Conservation (phyloP, 1,140 invertebrate genomes). For the Delia radicum region DNA sequence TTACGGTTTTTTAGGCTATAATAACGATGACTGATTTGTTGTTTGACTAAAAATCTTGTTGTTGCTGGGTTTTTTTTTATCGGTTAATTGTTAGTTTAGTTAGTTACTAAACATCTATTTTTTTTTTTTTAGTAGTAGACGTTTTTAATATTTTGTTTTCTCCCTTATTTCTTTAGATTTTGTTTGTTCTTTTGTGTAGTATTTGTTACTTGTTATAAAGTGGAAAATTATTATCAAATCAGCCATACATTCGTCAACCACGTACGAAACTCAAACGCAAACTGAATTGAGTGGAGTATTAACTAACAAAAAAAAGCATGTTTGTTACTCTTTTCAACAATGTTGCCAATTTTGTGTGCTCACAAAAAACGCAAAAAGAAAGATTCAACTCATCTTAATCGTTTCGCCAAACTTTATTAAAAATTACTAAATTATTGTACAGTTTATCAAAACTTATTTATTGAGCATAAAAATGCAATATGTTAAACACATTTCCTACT, state of each 20-base stretch:
- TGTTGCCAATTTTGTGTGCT: too few species aligned
- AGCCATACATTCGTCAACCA: constrained; percentile 1
- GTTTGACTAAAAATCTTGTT: too few species aligned
- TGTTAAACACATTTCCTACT: too few species aligned
- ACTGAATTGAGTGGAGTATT: neutral
- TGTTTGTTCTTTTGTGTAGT: neutral
- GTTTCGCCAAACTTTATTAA: too few species aligned
- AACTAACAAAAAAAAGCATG: neutral
- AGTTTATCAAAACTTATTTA: too few species aligned
- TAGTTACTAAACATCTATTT: neutral
- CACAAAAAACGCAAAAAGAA: too few species aligned
- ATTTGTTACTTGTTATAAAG: neutral
- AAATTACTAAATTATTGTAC: too few species aligned
- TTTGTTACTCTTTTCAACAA: neutral
- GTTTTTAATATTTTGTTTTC: neutral
- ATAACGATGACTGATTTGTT: neutral
- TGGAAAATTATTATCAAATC: neutral
- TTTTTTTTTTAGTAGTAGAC: too few species aligned
- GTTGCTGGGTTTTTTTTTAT: neutral
- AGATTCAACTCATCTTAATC: too few species aligned
- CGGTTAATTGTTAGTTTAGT: neutral
- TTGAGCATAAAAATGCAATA: too few species aligned
- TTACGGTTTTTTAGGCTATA: neutral
- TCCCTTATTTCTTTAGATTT: neutral
- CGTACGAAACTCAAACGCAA: constrained; percentile 3